Evolutionary conservation across 2,797 vertebrate genomes (phyloP).

Genomic region (Parauchenoglanis punctatus): DNA sequence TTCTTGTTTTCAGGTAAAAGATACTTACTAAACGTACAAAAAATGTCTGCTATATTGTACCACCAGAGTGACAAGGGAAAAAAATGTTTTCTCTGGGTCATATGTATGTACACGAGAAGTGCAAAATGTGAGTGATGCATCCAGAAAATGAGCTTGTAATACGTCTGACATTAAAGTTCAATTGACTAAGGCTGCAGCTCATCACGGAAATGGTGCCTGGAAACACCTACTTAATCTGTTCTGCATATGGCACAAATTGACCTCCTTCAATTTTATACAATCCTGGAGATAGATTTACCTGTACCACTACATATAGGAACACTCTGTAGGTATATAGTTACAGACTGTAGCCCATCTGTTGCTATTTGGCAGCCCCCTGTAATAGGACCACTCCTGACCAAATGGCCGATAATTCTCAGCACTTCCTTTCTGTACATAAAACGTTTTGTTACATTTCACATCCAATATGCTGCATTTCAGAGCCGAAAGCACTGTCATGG

Average conservation of each 20-base stretch:
- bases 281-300: background rate
- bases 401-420: background rate
- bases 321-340: background rate
- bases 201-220: background rate
- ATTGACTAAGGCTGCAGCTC: slow-evolving; percentile 6
- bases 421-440: slow-evolving; percentile 1
- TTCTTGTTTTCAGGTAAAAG: background rate
- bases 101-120: background rate
- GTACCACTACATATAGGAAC: background rate
- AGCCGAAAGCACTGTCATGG: slow-evolving; percentile 12
- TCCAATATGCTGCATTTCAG: background rate
- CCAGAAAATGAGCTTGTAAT: slow-evolving; percentile 24
- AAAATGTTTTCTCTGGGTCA: background rate
- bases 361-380: background rate
- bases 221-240: background rate
- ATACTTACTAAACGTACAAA: background rate
- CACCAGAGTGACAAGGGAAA: background rate
- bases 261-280: background rate
- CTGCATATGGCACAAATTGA: background rate
- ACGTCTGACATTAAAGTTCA: slow-evolving; percentile 1
- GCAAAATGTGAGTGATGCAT: background rate
- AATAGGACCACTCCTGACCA: background rate
- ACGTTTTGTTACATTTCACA: background rate
- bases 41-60: too few relatives aligned
- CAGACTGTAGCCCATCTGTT: background rate